Evolutionary conservation across 1,140 invertebrate species (phyloP).

Genomic region (Capitella teleta): DNA sequence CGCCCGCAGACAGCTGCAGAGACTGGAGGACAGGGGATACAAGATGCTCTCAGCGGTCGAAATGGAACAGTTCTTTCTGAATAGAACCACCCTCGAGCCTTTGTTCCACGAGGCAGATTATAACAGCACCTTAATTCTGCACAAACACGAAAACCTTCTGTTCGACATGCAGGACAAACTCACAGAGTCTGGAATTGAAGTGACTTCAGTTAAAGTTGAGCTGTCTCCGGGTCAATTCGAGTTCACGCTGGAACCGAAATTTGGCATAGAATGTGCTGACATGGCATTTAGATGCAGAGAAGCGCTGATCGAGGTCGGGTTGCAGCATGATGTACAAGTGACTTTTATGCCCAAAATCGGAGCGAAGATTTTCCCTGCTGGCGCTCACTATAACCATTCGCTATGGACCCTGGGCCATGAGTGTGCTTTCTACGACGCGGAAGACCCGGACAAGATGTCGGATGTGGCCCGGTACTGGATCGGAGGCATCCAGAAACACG

Average conservation of each 20-base stretch:
- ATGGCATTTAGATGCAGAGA: constrained; percentile 4
- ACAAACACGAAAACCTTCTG: constrained; percentile 8
- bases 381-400: constrained; percentile 18
- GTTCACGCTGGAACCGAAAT: constrained; percentile 1
- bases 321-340: constrained; percentile 4
- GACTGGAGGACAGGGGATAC: constrained; percentile 3
- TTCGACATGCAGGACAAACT: constrained; percentile 6
- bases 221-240: constrained; percentile 11
- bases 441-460: constrained; percentile 11
- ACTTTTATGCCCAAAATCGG: constrained; percentile 18
- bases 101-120: constrained; percentile 6
- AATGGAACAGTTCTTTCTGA: constrained; percentile 7
- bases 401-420: constrained; percentile 12
- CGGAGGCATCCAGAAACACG: constrained; percentile 16
- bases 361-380: constrained; percentile 7
- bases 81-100: constrained; percentile 2
- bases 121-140: constrained; percentile 1
- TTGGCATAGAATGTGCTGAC: constrained; percentile 9
- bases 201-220: constrained; percentile 4
- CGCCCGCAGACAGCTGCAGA: constrained; percentile 8
- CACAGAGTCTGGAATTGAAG: constrained; percentile 5
- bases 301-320: constrained; percentile 8
- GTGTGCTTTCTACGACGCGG: constrained; percentile 15
- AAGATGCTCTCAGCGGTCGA: constrained; percentile 9
- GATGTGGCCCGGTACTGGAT: constrained; percentile 15